Percentiles rank a stretch among this genome's conserved stretches.
Conservation (phyloP, 2,888 invertebrate species). For the Oasisia sp. region DNA sequence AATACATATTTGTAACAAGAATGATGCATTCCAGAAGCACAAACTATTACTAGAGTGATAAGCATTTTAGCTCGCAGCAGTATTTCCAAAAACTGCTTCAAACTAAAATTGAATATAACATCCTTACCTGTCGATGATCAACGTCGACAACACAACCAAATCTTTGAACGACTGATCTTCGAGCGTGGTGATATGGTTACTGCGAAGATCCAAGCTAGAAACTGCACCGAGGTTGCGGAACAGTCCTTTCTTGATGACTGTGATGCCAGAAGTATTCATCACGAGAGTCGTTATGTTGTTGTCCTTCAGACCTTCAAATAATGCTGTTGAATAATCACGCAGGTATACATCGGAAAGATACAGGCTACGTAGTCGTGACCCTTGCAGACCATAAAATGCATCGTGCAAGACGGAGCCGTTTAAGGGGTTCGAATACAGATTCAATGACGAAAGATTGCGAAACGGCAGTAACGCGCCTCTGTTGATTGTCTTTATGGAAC, state of each 20-base stretch:
- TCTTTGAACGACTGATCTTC: neutral
- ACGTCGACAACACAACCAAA: neutral
- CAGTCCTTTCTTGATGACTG: neutral
- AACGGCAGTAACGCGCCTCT: neutral
- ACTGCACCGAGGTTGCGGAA: neutral
- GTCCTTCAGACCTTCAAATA: conserved; percentile 5
- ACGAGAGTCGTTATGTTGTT: neutral
- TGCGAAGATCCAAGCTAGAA: neutral
- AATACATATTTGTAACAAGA: too few species aligned
- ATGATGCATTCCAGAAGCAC: too few species aligned
- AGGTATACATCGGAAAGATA: neutral
- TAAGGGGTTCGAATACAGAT: neutral
- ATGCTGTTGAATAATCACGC: neutral
- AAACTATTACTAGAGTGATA: too few species aligned
- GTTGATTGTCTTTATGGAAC: neutral
- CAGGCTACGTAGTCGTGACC: neutral
- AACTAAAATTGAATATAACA: too few species aligned
- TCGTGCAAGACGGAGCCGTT: neutral
- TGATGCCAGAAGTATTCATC: neutral
- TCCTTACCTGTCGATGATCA: neutral
- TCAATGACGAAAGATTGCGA: neutral
- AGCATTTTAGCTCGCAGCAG: too few species aligned
- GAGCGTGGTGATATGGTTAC: neutral
- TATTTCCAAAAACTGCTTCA: too few species aligned
- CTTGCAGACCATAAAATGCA: neutral